phyloP scores from a whole-genome alignment of 2,888 invertebrate genomes.

The Maniola hyperantus region DNA sequence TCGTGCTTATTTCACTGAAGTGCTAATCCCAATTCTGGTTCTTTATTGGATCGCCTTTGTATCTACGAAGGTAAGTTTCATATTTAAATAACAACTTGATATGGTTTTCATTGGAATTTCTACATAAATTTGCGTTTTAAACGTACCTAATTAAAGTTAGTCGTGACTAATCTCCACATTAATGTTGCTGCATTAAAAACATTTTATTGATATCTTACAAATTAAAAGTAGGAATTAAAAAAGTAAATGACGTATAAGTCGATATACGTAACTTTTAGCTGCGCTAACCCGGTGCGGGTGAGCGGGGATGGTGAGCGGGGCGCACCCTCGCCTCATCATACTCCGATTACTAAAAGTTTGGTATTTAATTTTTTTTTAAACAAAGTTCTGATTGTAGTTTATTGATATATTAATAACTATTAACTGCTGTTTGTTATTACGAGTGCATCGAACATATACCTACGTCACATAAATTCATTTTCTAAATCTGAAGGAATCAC shows the following conservation, averaged over 20 bases:
- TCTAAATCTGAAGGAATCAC: slow-evolving; percentile 2
- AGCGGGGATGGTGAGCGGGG: no score
- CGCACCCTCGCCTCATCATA: no score
- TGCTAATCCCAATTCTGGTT: slow-evolving; percentile 76
- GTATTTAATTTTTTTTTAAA: neutral
- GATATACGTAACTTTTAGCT: neutral
- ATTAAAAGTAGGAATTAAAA: neutral
- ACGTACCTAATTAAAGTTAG: slow-evolving; percentile 27
- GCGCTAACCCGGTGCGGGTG: no score
- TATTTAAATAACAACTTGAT: slow-evolving; percentile 21
- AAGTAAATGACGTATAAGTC: neutral
- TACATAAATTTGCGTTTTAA: slow-evolving; percentile 32
- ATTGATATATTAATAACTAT: no score
- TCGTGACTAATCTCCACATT: slow-evolving; percentile 40
- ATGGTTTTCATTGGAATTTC: slow-evolving; percentile 21
- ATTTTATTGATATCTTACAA: neutral
- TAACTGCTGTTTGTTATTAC: neutral
- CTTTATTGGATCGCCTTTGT: slow-evolving; percentile 75
- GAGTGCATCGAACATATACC: neutral
- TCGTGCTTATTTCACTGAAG: slow-evolving; percentile 77
- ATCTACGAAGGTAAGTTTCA: slow-evolving; percentile 63
- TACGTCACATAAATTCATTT: neutral
- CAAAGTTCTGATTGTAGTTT: neutral
- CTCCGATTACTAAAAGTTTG: no score
- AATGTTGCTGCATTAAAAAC: slow-evolving; percentile 29